Evolutionary conservation across 2,113 vertebrate species (phyloP).

Genomic region (Brachionichthys hirsutus): DNA sequence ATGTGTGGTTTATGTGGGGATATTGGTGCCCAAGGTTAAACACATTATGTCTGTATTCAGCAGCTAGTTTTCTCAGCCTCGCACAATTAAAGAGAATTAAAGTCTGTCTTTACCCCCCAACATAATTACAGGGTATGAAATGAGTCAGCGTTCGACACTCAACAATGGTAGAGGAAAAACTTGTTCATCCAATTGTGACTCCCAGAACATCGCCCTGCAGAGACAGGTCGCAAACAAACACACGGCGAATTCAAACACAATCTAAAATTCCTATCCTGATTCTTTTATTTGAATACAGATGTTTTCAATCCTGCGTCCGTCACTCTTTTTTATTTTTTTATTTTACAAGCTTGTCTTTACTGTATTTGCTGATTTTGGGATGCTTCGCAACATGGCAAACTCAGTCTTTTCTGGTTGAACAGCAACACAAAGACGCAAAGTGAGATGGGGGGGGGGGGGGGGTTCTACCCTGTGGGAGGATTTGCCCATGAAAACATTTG

Average conservation of each 20-base stretch:
- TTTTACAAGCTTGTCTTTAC: constrained; percentile 21
- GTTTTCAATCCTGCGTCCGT: constrained; percentile 47
- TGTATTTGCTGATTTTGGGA: constrained; percentile 23
- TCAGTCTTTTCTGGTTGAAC: constrained; percentile 50
- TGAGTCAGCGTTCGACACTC: constrained; percentile 65
- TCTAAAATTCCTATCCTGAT: constrained; percentile 52
- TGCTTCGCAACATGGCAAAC: constrained; percentile 39
- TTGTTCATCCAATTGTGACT: constrained; percentile 68
- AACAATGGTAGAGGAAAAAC: constrained; percentile 66
- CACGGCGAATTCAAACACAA: constrained; percentile 19
- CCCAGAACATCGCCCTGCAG: constrained; percentile 65
- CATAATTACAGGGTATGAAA: constrained; percentile 68
- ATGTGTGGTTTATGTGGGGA: constrained; percentile 35
- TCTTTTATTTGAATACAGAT: constrained; percentile 44
- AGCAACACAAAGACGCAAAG: constrained; percentile 72
- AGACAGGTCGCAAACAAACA: constrained; percentile 60
- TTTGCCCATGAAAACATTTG: constrained; percentile 76
- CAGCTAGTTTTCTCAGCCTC: constrained; percentile 48
- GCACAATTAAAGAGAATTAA: constrained; percentile 68
- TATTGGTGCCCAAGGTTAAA: constrained; percentile 60
- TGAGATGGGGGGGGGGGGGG: constrained; percentile 21
- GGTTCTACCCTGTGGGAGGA: constrained; percentile 70
- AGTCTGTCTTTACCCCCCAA: constrained; percentile 44
- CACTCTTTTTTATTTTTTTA: no score
- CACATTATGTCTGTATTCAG: constrained; percentile 36